A percentile compares a stretch with the other conserved stretches of the same genome.
Evolutionary conservation across 2,113 vertebrate genomes (phyloP).

Genomic region (Corynorhinus townsendii): DNA sequence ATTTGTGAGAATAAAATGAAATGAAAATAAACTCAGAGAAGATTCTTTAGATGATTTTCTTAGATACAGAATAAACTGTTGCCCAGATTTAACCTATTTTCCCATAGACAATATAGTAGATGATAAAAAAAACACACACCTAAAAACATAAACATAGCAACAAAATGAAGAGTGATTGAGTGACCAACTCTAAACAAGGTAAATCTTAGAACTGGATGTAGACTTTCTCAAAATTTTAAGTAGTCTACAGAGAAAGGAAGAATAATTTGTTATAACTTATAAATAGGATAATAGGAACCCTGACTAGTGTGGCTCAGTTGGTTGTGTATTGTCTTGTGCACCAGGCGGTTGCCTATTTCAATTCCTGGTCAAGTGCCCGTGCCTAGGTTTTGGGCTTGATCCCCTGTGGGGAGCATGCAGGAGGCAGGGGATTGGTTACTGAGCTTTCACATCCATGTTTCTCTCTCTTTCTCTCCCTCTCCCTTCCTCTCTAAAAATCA

Average conservation of each 20-base stretch:
- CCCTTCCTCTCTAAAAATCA: too few species aligned
- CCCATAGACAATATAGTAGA: neutral
- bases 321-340: neutral
- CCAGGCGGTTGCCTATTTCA: neutral
- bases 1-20: slow-evolving; percentile 21
- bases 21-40: neutral
- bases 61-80: neutral
- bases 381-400: too few species aligned
- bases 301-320: neutral
- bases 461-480: too few species aligned
- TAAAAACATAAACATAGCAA: neutral
- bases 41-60: slow-evolving; percentile 7
- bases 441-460: too few species aligned
- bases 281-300: neutral
- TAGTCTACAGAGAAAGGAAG: neutral
- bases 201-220: neutral
- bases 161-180: neutral
- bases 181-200: neutral
- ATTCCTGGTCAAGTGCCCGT: neutral
- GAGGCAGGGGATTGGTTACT: too few species aligned
- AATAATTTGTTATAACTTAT: neutral
- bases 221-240: slow-evolving; percentile 17
- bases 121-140: neutral
- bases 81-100: neutral
- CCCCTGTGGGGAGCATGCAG: too few species aligned